Conservation (phyloP, 2,888 invertebrate genomes). For the Zaprionus bogoriensis region DNA sequence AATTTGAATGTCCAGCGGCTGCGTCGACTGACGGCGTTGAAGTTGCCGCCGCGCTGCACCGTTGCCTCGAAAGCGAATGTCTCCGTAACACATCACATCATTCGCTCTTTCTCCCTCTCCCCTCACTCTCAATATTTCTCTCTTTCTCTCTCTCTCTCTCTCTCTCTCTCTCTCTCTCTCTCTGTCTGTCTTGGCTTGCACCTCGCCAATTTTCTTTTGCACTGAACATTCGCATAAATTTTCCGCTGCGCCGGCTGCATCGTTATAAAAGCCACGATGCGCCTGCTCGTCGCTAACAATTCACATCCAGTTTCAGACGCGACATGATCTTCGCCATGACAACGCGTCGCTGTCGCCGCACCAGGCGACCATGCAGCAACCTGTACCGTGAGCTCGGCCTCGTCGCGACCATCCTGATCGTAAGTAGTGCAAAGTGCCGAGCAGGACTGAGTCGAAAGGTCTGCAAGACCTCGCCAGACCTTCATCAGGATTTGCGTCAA, state of each 20-base stretch:
- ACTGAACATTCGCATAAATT: slow-evolving; percentile 69
- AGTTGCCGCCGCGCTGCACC: slow-evolving; percentile 21
- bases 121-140: too few relatives aligned
- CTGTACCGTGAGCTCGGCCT: slow-evolving; percentile 21
- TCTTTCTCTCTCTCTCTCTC: neutral
- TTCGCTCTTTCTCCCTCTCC: neutral
- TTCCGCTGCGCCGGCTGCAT: slow-evolving; percentile 66
- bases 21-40: slow-evolving; percentile 22
- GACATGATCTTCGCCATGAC: slow-evolving; percentile 80
- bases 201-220: slow-evolving; percentile 52
- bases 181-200: slow-evolving; percentile 7
- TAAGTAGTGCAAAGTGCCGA: slow-evolving; percentile 66
- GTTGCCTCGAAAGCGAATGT: slow-evolving; percentile 45
- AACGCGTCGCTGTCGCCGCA: slow-evolving; percentile 43
- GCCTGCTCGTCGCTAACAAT: slow-evolving; percentile 80
- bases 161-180: slow-evolving; percentile 2
- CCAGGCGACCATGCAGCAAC: neutral
- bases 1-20: slow-evolving; percentile 62
- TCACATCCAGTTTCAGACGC: slow-evolving; percentile 80
- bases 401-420: slow-evolving; percentile 71
- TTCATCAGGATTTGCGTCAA: neutral
- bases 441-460: neutral
- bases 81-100: slow-evolving; percentile 28
- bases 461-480: too few relatives aligned
- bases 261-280: slow-evolving; percentile 81